These are phyloP conservation scores for Zapornia atra DNA, from an alignment of 2,113 vertebrate species.

Conservation along the genomic window DNA sequence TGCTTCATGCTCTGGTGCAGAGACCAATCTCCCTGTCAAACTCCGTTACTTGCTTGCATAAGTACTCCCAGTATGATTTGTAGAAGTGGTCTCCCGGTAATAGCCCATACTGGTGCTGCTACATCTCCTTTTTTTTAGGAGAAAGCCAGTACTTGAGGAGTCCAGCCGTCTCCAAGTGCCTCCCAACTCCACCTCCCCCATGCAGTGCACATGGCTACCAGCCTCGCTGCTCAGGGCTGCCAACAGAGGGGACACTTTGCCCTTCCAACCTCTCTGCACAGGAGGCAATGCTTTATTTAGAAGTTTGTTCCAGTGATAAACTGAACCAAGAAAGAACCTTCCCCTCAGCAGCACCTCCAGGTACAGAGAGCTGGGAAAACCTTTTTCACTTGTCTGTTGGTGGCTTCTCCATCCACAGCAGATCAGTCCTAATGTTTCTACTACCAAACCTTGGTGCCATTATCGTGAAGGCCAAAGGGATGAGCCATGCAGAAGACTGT, in stretches of 20 bases:
- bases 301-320: neutral
- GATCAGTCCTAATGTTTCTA: neutral
- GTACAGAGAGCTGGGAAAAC: neutral
- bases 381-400: neutral
- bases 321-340: neutral
- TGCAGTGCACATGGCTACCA: fast-evolving
- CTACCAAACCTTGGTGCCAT: neutral
- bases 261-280: neutral
- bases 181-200: neutral
- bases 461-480: neutral
- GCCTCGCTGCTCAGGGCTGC: neutral
- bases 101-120: neutral
- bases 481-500: fast-evolving
- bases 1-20: neutral
- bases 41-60: neutral
- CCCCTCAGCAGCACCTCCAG: neutral
- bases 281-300: neutral
- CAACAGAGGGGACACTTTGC: fast-evolving
- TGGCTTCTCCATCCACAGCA: neutral
- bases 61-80: neutral
- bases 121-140: neutral
- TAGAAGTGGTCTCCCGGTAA: neutral
- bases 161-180: neutral
- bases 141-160: neutral
- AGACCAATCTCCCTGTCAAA: neutral